Percentiles rank a stretch among this genome's conserved stretches.
Evolutionary conservation across 2,113 vertebrate species (phyloP).

Genomic region (Eolophus roseicapilla): DNA sequence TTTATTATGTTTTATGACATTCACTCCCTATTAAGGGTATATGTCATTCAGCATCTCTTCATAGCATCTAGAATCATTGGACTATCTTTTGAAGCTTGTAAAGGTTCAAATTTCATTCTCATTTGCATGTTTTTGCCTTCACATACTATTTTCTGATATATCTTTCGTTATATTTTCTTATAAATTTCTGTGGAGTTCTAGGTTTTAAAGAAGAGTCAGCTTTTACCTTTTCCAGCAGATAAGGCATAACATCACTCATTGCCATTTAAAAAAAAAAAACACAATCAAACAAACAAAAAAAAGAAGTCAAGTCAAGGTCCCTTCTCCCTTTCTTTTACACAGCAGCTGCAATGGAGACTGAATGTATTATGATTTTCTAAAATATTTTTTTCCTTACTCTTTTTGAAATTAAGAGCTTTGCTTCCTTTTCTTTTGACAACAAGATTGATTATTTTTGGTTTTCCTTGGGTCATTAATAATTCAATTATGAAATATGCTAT

Average conservation of each 20-base stretch:
- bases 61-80: neutral
- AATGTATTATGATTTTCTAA: neutral
- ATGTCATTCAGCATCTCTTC: neutral
- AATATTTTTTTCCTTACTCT: neutral
- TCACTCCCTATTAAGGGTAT: neutral
- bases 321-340: neutral
- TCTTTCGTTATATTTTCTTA: neutral
- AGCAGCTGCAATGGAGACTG: neutral
- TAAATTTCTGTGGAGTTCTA: neutral
- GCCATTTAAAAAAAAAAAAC: neutral
- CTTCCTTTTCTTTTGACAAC: neutral
- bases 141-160: neutral
- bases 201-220: neutral
- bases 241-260: neutral
- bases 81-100: neutral
- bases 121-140: neutral
- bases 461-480: constrained; percentile 43
- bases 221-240: neutral
- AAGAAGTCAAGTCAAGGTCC: neutral
- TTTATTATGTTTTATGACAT: neutral
- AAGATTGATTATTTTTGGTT: constrained; percentile 26
- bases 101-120: neutral
- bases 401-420: neutral
- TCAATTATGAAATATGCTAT: constrained; percentile 15
- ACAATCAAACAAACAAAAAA: neutral